Percentiles rank a stretch among this genome's conserved stretches.
phyloP scores from a whole-genome alignment of 2,888 invertebrate species.

The Bombylius major region DNA sequence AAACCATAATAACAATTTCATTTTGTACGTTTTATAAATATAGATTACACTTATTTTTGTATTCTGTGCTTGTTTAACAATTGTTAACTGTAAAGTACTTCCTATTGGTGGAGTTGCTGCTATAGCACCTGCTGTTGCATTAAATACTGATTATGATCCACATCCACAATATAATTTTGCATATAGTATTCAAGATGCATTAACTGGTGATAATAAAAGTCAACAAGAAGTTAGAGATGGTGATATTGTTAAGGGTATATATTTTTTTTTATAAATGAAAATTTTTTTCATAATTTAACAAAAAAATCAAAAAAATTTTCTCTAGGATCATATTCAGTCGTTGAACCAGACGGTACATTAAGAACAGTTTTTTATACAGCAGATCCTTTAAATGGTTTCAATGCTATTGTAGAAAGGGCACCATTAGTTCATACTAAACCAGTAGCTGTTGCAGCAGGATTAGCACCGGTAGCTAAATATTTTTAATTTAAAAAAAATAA shows the following conservation, averaged over 20 bases:
- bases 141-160: conserved; percentile 24
- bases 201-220: conserved; percentile 47
- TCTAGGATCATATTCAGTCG: conserved; percentile 18
- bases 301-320: neutral
- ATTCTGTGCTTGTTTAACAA: conserved; percentile 16
- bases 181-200: conserved; percentile 53
- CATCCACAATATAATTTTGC: conserved; percentile 53
- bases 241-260: conserved; percentile 42
- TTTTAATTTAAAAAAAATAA: no score
- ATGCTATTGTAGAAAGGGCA: conserved; percentile 50
- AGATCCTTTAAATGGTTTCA: conserved; percentile 48
- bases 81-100: conserved; percentile 18
- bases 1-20: conserved; percentile 7
- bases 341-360: conserved; percentile 46
- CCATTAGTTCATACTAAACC: conserved; percentile 35
- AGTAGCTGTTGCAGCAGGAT: conserved; percentile 15
- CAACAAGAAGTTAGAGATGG: conserved; percentile 45
- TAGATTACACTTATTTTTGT: neutral
- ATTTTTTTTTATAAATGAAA: neutral
- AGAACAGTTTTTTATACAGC: conserved; percentile 47
- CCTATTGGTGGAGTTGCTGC: conserved; percentile 16
- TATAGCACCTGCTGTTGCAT: conserved; percentile 19
- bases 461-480: neutral
- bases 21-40: neutral
- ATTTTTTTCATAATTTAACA: neutral